Percentiles rank a stretch among this genome's conserved stretches.
phyloP scores from a whole-genome alignment of 1,140 invertebrate genomes.

The Leptinotarsa defecta region DNA sequence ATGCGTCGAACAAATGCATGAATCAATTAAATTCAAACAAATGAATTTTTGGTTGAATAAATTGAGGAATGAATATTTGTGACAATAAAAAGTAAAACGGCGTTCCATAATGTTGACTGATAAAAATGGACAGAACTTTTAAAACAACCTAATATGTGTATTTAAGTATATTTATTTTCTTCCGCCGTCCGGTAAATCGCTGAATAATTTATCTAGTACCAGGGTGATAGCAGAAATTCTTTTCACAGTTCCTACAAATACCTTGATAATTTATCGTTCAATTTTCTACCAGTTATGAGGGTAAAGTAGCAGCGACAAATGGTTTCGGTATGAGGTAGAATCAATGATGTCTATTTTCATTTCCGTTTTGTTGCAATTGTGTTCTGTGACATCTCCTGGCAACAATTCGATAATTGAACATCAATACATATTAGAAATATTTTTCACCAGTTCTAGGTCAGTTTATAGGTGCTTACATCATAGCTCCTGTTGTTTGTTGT shows the following conservation, averaged over 20 bases:
- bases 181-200: too few species aligned
- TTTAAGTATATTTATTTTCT: too few species aligned
- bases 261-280: too few species aligned
- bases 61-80: too few species aligned
- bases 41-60: too few species aligned
- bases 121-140: too few species aligned
- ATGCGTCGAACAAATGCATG: too few species aligned
- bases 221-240: background rate
- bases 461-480: background rate
- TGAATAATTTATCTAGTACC: background rate
- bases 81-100: too few species aligned
- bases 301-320: background rate
- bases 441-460: background rate
- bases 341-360: background rate
- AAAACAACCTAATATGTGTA: too few species aligned
- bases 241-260: background rate
- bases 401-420: constrained; percentile 17
- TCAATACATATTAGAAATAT: constrained; percentile 10
- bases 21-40: too few species aligned
- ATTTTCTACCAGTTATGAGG: background rate
- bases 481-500: background rate
- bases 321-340: background rate
- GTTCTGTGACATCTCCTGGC: background rate
- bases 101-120: too few species aligned
- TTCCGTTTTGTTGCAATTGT: constrained; percentile 19